Conservation (phyloP, 37 sponge, comb jelly and placozoan genomes). For the Hormiphora californensis region DNA sequence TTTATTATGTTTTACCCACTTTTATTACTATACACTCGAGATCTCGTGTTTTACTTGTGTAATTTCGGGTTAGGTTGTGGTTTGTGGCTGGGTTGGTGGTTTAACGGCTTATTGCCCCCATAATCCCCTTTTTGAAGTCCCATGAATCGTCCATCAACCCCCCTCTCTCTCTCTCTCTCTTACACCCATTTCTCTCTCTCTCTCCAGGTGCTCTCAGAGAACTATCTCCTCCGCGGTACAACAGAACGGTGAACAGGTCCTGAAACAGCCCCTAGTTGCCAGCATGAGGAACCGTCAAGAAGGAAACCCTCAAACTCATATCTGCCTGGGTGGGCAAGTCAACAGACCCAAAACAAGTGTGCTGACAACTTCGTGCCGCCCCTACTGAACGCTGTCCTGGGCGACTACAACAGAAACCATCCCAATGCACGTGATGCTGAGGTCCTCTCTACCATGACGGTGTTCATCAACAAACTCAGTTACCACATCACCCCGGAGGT, state of each 20-base stretch:
- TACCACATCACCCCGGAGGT: slow-evolving; percentile 64
- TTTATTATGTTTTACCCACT: no score
- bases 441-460: slow-evolving; percentile 81
- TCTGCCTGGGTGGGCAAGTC: slow-evolving; percentile 86
- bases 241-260: slow-evolving; percentile 71
- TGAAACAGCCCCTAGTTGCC: slow-evolving; percentile 84
- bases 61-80: no score
- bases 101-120: no score
- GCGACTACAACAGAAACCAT: slow-evolving; percentile 80
- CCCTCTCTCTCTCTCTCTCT: not conserved
- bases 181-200: not conserved
- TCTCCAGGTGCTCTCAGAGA: slow-evolving; percentile 44
- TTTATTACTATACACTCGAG: no score
- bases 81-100: no score
- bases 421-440: slow-evolving; percentile 95
- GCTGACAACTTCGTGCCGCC: slow-evolving; percentile 95
- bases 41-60: no score
- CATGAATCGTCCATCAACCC: no score
- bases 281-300: slow-evolving; percentile 89
- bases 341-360: slow-evolving; percentile 61
- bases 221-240: slow-evolving; percentile 32
- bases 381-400: slow-evolving; percentile 84
- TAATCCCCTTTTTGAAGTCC: no score
- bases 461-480: slow-evolving; percentile 83
- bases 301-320: slow-evolving; percentile 88